These are phyloP conservation scores for Teleogryllus occipitalis DNA, from an alignment of 1,140 invertebrate species.

Conservation along the genomic window DNA sequence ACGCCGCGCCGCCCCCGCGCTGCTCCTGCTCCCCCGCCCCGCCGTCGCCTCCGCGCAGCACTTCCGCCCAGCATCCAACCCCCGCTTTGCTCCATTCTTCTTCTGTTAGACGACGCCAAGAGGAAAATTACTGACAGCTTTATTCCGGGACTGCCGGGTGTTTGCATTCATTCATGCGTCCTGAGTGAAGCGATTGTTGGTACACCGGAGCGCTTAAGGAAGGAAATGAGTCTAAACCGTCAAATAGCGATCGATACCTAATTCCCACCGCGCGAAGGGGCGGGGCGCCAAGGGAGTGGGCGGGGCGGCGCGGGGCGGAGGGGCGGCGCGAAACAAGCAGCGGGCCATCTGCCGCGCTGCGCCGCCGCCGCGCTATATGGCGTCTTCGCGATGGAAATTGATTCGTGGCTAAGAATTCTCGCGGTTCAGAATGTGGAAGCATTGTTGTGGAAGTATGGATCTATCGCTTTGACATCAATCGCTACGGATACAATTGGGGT, in stretches of 20 bases:
- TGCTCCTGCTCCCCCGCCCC: neutral
- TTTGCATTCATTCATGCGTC: constrained; percentile 10
- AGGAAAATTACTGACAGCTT: constrained; percentile 20
- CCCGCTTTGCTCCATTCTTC: constrained; percentile 12
- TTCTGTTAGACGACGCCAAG: constrained; percentile 11
- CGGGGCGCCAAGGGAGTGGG: neutral
- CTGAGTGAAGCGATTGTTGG: neutral
- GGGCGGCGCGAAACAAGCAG: neutral
- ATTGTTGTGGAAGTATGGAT: too few relatives aligned
- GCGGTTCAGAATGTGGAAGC: too few relatives aligned
- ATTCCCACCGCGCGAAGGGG: neutral
- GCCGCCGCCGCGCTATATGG: too few relatives aligned
- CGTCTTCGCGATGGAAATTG: too few relatives aligned
- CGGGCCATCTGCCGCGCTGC: too few relatives aligned
- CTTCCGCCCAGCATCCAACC: neutral
- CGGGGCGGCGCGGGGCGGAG: neutral
- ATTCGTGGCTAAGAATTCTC: too few relatives aligned
- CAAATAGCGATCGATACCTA: neutral
- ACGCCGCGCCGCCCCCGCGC: neutral
- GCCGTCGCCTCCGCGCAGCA: constrained; percentile 5
- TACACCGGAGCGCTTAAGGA: neutral
- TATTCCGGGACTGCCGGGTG: constrained; percentile 10
- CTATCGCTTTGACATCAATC: too few relatives aligned
- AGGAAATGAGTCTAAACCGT: constrained; percentile 1
- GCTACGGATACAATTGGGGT: too few relatives aligned